Percentiles rank a stretch among this genome's conserved stretches.
Evolutionary conservation across 2,797 vertebrate genomes (phyloP).

Genomic region (Emys orbicularis): DNA sequence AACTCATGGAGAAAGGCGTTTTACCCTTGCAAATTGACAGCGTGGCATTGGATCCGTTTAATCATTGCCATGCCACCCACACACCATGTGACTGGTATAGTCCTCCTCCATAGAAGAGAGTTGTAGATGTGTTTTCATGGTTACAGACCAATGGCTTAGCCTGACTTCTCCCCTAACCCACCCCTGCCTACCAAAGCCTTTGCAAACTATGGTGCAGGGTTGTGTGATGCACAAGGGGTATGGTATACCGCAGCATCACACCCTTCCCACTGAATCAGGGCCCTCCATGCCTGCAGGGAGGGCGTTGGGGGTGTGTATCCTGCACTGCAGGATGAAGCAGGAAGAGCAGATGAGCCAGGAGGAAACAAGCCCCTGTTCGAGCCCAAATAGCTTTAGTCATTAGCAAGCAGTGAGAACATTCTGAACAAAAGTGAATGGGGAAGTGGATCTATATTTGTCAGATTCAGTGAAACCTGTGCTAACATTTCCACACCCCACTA

Average conservation of each 20-base stretch:
- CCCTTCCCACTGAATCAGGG: not conserved
- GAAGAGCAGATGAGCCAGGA: not conserved
- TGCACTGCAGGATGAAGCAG: not conserved
- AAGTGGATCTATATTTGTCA: constrained; percentile 1
- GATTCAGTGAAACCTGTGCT: constrained; percentile 4
- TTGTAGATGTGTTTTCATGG: not conserved
- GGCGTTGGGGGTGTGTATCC: not conserved
- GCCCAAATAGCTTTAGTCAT: not conserved
- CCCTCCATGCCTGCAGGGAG: not conserved
- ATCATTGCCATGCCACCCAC: not conserved
- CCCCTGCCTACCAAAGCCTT: not conserved
- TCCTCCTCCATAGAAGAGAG: not conserved
- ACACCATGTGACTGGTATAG: not conserved
- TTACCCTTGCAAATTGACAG: not conserved
- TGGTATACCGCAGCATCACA: not conserved
- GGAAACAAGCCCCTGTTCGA: not conserved
- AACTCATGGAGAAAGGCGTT: not conserved
- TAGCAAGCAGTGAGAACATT: not conserved
- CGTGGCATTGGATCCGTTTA: not conserved
- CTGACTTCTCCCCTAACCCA: not conserved
- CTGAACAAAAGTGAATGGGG: not conserved
- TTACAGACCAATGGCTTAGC: not conserved
- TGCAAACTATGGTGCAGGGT: not conserved
- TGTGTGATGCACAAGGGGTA: not conserved
- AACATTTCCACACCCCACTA: not conserved